Base-by-base conservation (phyloP, 2,797 vertebrate species). In the Eidolon dupreanum region DNA sequence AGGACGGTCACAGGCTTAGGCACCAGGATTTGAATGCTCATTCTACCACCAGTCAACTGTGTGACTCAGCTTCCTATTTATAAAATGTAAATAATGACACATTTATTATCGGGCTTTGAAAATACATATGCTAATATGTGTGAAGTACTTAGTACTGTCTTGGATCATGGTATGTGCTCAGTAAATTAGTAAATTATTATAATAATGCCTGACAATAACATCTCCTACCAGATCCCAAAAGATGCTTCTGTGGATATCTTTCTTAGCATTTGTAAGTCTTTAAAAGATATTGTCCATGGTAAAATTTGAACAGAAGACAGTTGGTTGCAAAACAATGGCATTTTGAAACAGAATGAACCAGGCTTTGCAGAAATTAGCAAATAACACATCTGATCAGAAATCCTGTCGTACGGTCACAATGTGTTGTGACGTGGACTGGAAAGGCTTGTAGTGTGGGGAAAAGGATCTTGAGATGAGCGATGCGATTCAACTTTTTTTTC, bases 131-230 rank as follows among this genome's bases (percentile, higher is more conserved):
- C 22, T 51, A 33, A 17, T 22, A 11, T 6, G 8, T 2, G 4
- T 36, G 16, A 83, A 75, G 15, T n/a, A 77, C 7, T 93, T 15
- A 59, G 75, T 63, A 46, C 16, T 3, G 6, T 63, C 63, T 43
- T 7, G 3, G 51, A 26, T 51, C 22, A 4, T 2, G 46, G 11
- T 8, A 24, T 0, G 1, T 0, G 2, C 19, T 87, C 66, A 19
- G n/a, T 57, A 86, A 66, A 81, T 88, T 79, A 19, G n/a, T 57
- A 86, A 66, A 81, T 88, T 79, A 79, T 33, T 49, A 17, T 33
- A 84, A 49, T 9, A 66, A 53, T 65, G 57, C 7, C 43, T 70
- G 3, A 36, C 6, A 22, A 0, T 55, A n/a, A 4, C 2, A 5
- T 73, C 75, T 90, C 51, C 63, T 75, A 41, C 49, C 26, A 19